Conservation (phyloP, 2,797 vertebrate genomes). For the Coccyzus lansbergi region DNA sequence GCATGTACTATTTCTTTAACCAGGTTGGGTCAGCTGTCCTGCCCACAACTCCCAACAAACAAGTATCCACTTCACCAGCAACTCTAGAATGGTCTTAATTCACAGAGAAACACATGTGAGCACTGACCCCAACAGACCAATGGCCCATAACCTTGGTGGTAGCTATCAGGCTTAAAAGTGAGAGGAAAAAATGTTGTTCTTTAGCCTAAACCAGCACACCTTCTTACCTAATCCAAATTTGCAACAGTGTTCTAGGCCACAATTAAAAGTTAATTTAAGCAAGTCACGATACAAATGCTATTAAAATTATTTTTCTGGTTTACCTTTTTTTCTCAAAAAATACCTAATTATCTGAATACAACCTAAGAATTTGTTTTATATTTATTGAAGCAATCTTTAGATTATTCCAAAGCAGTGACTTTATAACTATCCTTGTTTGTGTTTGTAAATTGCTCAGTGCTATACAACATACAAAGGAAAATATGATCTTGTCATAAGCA, state of each 20-base stretch:
- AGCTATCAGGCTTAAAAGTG: no score
- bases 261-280: not conserved
- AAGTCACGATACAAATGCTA: accelerated
- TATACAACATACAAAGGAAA: not conserved
- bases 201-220: no score
- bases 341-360: not conserved
- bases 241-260: not conserved
- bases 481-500: not conserved
- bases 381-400: not conserved
- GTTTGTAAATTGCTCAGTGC: not conserved
- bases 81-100: no score
- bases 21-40: no score
- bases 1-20: no score
- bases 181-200: no score
- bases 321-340: not conserved
- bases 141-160: no score
- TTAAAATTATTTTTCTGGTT: not conserved
- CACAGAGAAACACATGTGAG: no score
- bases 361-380: not conserved
- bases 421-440: not conserved
- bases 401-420: not conserved
- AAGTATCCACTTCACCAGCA: no score
- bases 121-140: no score
- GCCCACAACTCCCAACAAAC: no score
- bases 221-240: not conserved